These are phyloP conservation scores for Dermochelys coriacea DNA, from an alignment of 2,797 vertebrate genomes.

Conservation along the genomic window DNA sequence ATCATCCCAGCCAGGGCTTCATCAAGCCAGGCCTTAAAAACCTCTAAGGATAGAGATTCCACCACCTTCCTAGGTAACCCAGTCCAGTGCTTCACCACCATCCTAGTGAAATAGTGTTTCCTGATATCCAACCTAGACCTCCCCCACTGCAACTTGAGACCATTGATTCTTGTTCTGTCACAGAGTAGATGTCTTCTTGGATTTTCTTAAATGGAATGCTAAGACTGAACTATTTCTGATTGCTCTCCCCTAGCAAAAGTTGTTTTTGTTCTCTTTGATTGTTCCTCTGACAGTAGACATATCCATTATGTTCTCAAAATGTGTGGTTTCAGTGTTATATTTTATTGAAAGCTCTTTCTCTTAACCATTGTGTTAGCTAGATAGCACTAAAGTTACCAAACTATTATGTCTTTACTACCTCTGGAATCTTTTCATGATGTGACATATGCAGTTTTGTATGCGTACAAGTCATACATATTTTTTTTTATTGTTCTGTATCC, in stretches of 20 bases:
- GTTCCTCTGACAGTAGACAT: constrained; percentile 3
- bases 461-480: background rate
- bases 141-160: no score
- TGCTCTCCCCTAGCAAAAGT: background rate
- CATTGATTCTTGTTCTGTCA: no score
- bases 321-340: background rate
- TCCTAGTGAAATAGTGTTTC: no score
- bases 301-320: background rate
- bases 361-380: background rate
- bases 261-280: background rate
- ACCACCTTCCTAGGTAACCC: no score
- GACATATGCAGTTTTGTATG: background rate
- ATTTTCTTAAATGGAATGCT: constrained; percentile 28
- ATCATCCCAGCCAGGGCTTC: no score
- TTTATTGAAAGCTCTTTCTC: constrained; percentile 41
- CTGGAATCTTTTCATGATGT: background rate
- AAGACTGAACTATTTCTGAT: constrained; percentile 19
- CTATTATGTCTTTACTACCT: background rate
- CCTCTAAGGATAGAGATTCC: no score
- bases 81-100: no score
- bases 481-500: constrained; percentile 17
- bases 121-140: no score
- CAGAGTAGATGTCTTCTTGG: background rate
- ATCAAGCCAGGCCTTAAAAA: no score
- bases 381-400: constrained; percentile 11